These are phyloP conservation scores for Choloepus didactylus DNA, from an alignment of 2,797 vertebrate species.

Conservation along the genomic window DNA sequence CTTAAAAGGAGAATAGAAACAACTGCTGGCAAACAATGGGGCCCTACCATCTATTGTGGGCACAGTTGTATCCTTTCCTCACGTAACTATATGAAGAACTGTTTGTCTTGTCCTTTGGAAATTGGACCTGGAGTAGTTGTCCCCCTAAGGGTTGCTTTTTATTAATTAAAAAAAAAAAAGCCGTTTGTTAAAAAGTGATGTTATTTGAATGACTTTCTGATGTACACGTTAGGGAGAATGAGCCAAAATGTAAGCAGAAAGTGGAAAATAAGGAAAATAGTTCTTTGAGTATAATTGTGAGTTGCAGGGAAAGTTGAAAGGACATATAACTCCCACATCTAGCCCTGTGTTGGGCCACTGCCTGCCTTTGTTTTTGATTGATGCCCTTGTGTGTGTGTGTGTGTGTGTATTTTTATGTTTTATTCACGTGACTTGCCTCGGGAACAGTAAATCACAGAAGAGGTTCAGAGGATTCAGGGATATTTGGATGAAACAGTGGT, in stretches of 20 bases:
- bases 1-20: neutral
- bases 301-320: accelerated
- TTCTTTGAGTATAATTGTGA: accelerated
- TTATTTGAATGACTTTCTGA: neutral
- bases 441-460: neutral
- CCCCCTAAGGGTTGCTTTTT: neutral
- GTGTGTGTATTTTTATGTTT: neutral
- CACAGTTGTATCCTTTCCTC: neutral
- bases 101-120: neutral
- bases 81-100: neutral
- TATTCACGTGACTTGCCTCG: neutral
- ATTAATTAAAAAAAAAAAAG: neutral
- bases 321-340: accelerated
- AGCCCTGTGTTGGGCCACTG: accelerated
- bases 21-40: accelerated
- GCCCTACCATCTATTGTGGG: neutral
- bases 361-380: neutral
- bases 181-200: neutral
- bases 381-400: neutral
- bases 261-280: accelerated
- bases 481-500: accelerated
- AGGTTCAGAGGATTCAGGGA: neutral
- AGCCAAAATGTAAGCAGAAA: accelerated
- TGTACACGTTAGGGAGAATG: neutral
- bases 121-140: neutral